Conservation (phyloP, 2,888 invertebrate species). For the Drosophila villosipedis region DNA sequence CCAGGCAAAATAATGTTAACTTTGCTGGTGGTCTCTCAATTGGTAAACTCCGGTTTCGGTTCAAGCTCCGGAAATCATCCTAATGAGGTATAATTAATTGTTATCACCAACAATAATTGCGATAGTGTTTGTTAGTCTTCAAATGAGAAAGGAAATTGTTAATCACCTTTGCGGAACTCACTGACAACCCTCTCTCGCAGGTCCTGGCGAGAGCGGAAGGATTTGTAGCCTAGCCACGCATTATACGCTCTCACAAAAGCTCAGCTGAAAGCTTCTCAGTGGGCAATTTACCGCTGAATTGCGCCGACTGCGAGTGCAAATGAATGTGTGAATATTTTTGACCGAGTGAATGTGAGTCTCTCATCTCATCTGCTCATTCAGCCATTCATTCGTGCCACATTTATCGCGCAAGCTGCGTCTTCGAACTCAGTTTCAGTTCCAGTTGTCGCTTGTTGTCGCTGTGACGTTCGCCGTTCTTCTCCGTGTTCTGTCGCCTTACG, state of each 20-base stretch:
- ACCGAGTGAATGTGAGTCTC: constrained; percentile 17
- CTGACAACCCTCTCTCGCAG: not conserved
- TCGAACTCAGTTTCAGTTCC: constrained; percentile 51
- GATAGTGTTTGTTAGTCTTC: not conserved
- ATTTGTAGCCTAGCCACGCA: constrained; percentile 2
- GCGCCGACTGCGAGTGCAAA: not conserved
- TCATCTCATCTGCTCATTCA: constrained; percentile 46
- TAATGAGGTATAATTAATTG: not conserved
- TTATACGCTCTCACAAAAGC: constrained; percentile 15
- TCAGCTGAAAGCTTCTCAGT: constrained; percentile 26
- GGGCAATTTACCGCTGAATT: constrained; percentile 26
- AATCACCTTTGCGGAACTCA: not conserved
- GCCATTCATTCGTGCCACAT: constrained; percentile 59
- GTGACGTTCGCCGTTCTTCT: constrained; percentile 26
- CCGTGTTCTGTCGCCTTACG: constrained; percentile 48
- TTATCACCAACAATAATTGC: not conserved
- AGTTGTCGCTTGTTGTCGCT: constrained; percentile 67
- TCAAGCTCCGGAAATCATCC: not conserved
- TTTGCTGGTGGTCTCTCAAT: not conserved
- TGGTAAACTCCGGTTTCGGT: not conserved
- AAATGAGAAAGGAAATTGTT: not conserved
- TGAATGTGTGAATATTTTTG: constrained; percentile 19
- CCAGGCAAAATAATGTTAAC: not conserved
- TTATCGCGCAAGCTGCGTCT: constrained; percentile 60
- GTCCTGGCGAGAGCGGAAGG: constrained; percentile 14